phyloP scores from a whole-genome alignment of 1,140 invertebrate species.

The Steinernema feltiae region DNA sequence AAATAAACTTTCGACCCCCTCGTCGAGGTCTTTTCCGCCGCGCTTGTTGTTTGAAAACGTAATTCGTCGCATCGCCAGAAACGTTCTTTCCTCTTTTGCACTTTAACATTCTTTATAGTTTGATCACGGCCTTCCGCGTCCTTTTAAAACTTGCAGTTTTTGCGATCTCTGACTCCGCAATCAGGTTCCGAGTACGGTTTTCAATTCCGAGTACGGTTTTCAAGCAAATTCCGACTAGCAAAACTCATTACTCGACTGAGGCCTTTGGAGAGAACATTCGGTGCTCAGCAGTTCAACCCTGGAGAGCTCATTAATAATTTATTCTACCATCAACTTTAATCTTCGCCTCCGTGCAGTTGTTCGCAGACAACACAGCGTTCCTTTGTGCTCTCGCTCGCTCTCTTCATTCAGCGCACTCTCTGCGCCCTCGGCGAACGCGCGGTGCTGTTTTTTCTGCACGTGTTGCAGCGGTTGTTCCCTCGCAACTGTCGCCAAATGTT shows the following conservation, averaged over 20 bases:
- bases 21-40: background rate
- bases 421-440: background rate
- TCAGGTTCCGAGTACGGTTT: too few species aligned
- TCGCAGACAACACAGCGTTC: constrained; percentile 7
- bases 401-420: background rate
- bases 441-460: constrained; percentile 3
- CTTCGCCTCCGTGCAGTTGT: background rate
- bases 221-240: too few species aligned
- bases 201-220: too few species aligned
- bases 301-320: background rate
- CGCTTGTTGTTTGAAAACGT: background rate
- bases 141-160: too few species aligned
- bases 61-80: background rate
- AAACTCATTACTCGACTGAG: too few species aligned
- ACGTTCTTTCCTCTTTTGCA: background rate
- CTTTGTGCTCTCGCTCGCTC: background rate
- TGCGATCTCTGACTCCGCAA: too few species aligned
- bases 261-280: too few species aligned
- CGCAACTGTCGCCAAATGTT: constrained; percentile 15
- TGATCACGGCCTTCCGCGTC: background rate
- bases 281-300: background rate
- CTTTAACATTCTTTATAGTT: background rate
- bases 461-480: background rate
- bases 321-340: constrained; percentile 4
- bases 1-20: background rate